phyloP scores from a whole-genome alignment of 2,797 vertebrate species.

The Diplodus sargus region DNA sequence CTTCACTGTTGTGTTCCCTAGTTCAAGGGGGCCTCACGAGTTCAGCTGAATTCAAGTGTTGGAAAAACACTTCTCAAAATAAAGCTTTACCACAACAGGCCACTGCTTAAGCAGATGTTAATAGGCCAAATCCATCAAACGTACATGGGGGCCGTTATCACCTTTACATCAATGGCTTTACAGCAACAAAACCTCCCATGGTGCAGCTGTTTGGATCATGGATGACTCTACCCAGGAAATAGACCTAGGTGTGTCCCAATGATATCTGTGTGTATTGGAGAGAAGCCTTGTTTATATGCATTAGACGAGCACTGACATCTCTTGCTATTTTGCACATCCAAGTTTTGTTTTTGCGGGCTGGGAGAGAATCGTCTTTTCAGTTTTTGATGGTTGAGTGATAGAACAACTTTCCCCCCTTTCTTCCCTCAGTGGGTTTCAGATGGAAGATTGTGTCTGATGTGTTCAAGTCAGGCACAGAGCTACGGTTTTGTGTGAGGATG shows the following conservation, averaged over 20 bases:
- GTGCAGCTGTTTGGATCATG: slow-evolving; percentile 55
- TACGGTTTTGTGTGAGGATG: background rate
- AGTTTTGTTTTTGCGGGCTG: slow-evolving; percentile 16
- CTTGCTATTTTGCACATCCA: slow-evolving; percentile 37
- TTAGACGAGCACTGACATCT: slow-evolving; percentile 45
- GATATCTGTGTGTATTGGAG: slow-evolving; percentile 67
- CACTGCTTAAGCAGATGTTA: slow-evolving; percentile 24
- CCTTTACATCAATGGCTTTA: slow-evolving; percentile 60
- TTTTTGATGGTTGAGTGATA: slow-evolving; percentile 24
- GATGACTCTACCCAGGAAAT: slow-evolving; percentile 65
- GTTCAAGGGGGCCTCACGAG: slow-evolving; percentile 24
- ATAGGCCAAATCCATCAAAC: slow-evolving; percentile 40
- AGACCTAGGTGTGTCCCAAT: slow-evolving; percentile 59
- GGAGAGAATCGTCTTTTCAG: slow-evolving; percentile 20
- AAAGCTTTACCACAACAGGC: slow-evolving; percentile 10
- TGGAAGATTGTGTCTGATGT: slow-evolving; percentile 38
- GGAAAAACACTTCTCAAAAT: slow-evolving; percentile 4
- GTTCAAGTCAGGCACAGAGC: slow-evolving; percentile 27
- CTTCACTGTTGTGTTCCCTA: background rate
- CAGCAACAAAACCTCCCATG: slow-evolving; percentile 16
- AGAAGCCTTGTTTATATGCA: slow-evolving; percentile 51
- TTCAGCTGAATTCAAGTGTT: background rate
- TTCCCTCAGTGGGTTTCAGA: slow-evolving; percentile 1
- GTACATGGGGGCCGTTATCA: slow-evolving; percentile 46
- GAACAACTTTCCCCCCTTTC: slow-evolving; percentile 10